Conservation (phyloP, 1,140 invertebrate genomes). For the Zaprionus ornatus region DNA sequence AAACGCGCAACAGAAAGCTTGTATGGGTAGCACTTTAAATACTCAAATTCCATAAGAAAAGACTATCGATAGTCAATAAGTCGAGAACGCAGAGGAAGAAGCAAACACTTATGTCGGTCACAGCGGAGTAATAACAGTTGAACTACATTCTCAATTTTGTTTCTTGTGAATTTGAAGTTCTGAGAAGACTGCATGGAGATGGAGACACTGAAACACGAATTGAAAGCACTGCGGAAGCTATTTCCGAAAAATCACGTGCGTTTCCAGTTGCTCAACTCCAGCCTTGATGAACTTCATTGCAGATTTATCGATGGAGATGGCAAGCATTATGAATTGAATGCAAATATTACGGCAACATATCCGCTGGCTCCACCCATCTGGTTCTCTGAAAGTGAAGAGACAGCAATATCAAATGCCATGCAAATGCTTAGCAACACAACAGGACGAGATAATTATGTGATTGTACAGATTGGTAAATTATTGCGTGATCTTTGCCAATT, state of each 20-base stretch:
- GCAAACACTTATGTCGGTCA: background rate
- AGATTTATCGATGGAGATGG: constrained; percentile 12
- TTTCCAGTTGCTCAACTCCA: constrained; percentile 8
- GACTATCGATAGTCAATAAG: background rate
- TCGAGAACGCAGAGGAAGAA: background rate
- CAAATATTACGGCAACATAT: constrained; percentile 92
- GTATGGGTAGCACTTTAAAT: background rate
- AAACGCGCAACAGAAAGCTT: background rate
- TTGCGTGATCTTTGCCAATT: constrained; percentile 94
- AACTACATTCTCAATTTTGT: background rate
- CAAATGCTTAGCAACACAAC: constrained; percentile 96
- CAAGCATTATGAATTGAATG: constrained; percentile 16
- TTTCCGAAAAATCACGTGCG: constrained; percentile 12
- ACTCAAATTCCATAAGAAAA: background rate
- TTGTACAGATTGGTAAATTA: constrained; percentile 92
- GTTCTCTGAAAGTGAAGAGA: constrained; percentile 99
- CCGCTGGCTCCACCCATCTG: constrained; percentile 98
- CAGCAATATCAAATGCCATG: constrained; percentile 96
- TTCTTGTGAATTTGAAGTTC: background rate
- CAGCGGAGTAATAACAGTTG: background rate
- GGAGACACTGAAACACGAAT: constrained; percentile 9
- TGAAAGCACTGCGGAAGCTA: background rate
- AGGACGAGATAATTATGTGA: constrained; percentile 97
- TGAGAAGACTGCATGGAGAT: background rate
- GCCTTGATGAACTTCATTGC: constrained; percentile 3